phyloP scores from a whole-genome alignment of 37 sponge, comb jelly and placozoan genomes.

The Lycopodina hypogea region DNA sequence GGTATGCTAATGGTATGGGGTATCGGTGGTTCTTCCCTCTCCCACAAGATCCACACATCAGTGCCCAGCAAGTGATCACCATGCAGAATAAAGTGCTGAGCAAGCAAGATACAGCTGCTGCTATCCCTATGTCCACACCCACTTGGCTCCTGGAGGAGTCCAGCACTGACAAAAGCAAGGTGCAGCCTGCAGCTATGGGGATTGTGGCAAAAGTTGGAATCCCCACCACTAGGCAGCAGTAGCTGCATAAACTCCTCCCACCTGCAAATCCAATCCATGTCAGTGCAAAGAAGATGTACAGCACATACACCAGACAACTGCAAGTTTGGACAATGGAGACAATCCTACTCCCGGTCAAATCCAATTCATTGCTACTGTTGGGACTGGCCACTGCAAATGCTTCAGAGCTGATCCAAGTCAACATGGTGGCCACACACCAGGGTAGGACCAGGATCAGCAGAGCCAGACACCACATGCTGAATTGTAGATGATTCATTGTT shows the following conservation, averaged over 20 bases:
- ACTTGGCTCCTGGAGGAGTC: too few relatives aligned
- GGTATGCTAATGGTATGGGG: conserved; percentile 10
- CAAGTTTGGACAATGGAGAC: neutral
- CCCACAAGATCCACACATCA: conserved; percentile 11
- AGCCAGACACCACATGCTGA: neutral
- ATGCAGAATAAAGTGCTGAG: conserved; percentile 1
- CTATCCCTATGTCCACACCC: neutral
- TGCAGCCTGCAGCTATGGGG: neutral
- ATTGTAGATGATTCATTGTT: neutral
- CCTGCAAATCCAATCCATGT: conserved; percentile 1
- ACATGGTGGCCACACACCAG: conserved; percentile 9
- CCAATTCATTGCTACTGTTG: neutral
- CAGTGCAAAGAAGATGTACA: neutral
- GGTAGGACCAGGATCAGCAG: neutral
- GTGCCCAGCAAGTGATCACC: neutral
- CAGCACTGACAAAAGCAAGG: neutral
- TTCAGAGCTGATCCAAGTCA: conserved; percentile 6
- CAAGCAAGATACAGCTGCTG: neutral
- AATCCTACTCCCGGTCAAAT: neutral
- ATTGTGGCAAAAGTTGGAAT: neutral
- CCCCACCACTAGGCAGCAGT: conserved; percentile 8
- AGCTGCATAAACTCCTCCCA: neutral
- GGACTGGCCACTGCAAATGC: neutral
- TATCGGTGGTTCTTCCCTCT: conserved; percentile 8
- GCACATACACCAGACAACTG: neutral